These are phyloP conservation scores for Adoxophyes honmai DNA, from an alignment of 1,140 invertebrate genomes.

Conservation along the genomic window DNA sequence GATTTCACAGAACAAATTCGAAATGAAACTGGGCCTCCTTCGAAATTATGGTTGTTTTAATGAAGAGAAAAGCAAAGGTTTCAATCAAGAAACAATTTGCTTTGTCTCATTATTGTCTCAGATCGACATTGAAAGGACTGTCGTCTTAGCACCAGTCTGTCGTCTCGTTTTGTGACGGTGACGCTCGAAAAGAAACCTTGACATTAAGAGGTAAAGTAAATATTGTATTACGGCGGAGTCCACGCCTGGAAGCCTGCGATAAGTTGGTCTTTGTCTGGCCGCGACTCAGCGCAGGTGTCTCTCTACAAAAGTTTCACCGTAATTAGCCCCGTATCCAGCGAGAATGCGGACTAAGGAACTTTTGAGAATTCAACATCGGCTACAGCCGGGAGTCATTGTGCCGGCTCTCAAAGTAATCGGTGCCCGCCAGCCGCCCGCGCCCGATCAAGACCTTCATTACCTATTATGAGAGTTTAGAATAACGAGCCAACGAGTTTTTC, in stretches of 20 bases:
- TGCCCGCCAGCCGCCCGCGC: conserved; percentile 61
- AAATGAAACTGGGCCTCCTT: too few species aligned
- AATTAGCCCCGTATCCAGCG: conserved; percentile 72
- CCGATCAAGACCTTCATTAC: conserved; percentile 73
- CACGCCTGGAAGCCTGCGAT: conserved; percentile 62
- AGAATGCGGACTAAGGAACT: conserved; percentile 69
- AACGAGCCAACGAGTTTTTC: conserved; percentile 74
- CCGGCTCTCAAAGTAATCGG: conserved; percentile 71
- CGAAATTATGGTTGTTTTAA: conserved; percentile 19
- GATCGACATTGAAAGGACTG: conserved; percentile 51
- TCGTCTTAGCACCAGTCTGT: conserved; percentile 44
- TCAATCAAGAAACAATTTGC: conserved; percentile 42
- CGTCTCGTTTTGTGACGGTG: conserved; percentile 23
- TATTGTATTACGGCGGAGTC: conserved; percentile 27
- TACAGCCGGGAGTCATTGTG: conserved; percentile 68
- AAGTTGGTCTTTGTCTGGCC: conserved; percentile 69
- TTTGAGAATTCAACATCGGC: conserved; percentile 68
- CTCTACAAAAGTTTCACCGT: conserved; percentile 72
- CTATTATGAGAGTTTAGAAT: conserved; percentile 77
- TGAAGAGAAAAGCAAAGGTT: conserved; percentile 25
- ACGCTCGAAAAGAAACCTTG: conserved; percentile 37
- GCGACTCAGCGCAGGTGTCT: conserved; percentile 70
- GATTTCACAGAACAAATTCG: background rate
- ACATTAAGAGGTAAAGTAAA: conserved; percentile 31
- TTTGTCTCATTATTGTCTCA: conserved; percentile 36